Evolutionary conservation across 37 sponge, comb jelly and placozoan species (phyloP).

Genomic region (Aplysina aerophoba): DNA sequence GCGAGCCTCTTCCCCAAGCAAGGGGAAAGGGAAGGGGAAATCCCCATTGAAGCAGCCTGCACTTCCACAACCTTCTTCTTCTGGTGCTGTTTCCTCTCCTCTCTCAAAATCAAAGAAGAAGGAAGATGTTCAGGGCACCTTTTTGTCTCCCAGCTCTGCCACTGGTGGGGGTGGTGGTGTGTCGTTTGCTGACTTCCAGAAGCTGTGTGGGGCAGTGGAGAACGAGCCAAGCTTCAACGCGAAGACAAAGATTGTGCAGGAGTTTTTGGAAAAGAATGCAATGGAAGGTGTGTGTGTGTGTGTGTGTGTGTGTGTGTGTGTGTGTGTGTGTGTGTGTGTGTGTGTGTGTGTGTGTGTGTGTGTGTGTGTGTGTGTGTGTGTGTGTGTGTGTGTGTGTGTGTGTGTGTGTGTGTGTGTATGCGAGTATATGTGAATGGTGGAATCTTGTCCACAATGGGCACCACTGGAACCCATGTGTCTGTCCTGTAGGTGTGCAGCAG

Average conservation of each 20-base stretch:
- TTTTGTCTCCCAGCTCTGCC: not conserved
- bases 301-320: not conserved
- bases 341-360: not conserved
- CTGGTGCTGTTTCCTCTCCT: not conserved
- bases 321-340: not conserved
- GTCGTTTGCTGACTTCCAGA: constrained; percentile 62
- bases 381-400: too few relatives aligned
- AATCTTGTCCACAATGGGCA: too few relatives aligned
- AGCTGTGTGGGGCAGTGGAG: constrained; percentile 75
- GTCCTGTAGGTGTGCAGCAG: too few relatives aligned
- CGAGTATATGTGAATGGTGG: not conserved
- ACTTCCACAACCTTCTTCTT: constrained; percentile 1
- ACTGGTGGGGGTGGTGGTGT: constrained; percentile 25
- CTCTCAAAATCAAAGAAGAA: constrained; percentile 11
- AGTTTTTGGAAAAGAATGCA: constrained; percentile 69
- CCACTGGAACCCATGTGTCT: too few relatives aligned
- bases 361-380: not conserved
- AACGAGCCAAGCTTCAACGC: constrained; percentile 84
- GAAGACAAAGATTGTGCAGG: constrained; percentile 77
- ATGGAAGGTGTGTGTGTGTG: constrained; percentile 49
- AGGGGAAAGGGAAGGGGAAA: constrained; percentile 24
- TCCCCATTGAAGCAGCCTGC: not conserved
- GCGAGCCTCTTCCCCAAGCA: constrained; percentile 1
- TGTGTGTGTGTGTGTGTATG: not conserved
- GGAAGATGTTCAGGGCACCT: not conserved